phyloP scores from a whole-genome alignment of 2,888 invertebrate species.

The Drosophila kanekoi region DNA sequence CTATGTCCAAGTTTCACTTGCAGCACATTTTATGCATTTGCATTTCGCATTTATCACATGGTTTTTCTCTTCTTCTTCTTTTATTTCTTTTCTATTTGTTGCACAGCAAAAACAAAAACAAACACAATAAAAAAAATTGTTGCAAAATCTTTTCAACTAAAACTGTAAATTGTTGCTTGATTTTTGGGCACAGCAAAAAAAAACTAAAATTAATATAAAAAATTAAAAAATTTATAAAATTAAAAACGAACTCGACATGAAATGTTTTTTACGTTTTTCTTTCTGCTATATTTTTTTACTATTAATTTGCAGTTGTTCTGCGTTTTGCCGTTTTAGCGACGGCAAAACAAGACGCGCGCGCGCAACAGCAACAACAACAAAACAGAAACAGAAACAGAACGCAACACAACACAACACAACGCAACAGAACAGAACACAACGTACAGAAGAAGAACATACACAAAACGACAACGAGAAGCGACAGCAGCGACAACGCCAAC shows the following conservation, averaged over 20 bases:
- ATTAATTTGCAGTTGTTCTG: conserved; percentile 6
- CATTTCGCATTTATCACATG: conserved; percentile 22
- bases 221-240: neutral
- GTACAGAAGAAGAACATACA: conserved; percentile 30
- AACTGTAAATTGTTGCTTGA: conserved; percentile 15
- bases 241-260: conserved; percentile 1
- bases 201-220: neutral
- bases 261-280: conserved; percentile 8
- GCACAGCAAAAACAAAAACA: conserved; percentile 42
- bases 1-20: conserved; percentile 39
- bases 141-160: conserved; percentile 3
- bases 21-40: conserved; percentile 13
- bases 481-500: conserved; percentile 23
- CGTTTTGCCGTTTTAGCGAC: conserved; percentile 69
- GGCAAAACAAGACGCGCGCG: conserved; percentile 71
- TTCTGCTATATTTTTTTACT: neutral
- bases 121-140: conserved; percentile 9
- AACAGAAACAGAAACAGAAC: conserved; percentile 47
- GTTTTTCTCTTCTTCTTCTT: neutral
- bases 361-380: conserved; percentile 44
- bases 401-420: conserved; percentile 33
- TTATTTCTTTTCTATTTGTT: conserved; percentile 1
- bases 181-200: conserved; percentile 37
- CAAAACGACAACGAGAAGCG: conserved; percentile 31
- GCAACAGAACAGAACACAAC: conserved; percentile 42